Evolutionary conservation across 30 jellyfish, hydroid and myxozoan genomes (phyloP), one percentile per base, ranked within the genome.

Genomic region (Aurelia coerulea): DNA sequence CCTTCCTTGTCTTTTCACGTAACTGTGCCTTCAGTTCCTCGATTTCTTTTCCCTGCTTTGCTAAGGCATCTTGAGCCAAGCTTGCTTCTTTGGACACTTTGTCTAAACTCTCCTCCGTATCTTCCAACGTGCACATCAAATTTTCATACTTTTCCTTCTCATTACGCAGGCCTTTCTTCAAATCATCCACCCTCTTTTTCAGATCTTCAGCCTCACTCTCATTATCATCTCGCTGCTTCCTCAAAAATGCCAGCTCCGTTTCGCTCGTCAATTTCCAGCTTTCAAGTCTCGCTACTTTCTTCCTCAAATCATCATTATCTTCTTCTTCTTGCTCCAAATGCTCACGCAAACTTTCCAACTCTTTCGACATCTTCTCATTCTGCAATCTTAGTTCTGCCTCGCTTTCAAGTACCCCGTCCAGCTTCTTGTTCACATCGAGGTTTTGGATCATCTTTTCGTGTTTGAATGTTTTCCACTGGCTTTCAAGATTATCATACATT

Each of bases 311-410:
- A 7, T 74, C 91, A 53, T 93, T 93, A 15, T 93, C 98, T 68
- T 88, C 98, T 63, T 87, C 97, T 73, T 93, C 98, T 81, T 93
- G 97, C 46, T 93, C 98, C 7, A 93, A 59, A 46, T 86, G 81
- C 58, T 33, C 90, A 35, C 92, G 95, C 29, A 89, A 76, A 10
- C 86, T 91, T 10, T 53, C 92, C 42, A 77, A 71, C 83, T 86
- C 88, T 71, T 81, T 73, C 12, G 29, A 87, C 49, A 89, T 51
- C 46, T 74, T 62, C 33, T 86, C 91, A 29, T 67, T 73, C 85
- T 65, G 74, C 79, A 79, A 64, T 53, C 23, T 65, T 35, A 69
- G n/a, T 34, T 76, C 82, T 17, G 84, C 88, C 87, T 89, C 95
- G 50, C 60, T 80, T 39, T 62, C 88, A 64, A 83, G 67, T 73